Base-by-base conservation (phyloP, 1,140 invertebrate genomes). In the Aphidius gifuensis region DNA sequence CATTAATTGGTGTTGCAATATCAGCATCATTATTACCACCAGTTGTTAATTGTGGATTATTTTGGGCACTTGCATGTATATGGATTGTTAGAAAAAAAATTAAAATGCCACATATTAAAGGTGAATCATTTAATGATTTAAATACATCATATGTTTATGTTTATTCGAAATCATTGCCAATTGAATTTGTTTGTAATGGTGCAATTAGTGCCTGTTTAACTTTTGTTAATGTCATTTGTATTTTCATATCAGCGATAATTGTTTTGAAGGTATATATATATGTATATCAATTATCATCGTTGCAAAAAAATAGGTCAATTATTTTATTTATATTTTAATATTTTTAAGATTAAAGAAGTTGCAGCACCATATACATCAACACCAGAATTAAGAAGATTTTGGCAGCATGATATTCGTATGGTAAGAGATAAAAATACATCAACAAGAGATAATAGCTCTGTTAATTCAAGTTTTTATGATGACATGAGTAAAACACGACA, bases 1-100 rank as follows among this genome's bases (percentile, higher is more conserved):
- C 92, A 3, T 73, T 94, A 46, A 93, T 95, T 64, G 92, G 92
- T 67, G 92, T 95, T 45, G 92, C 92, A 5, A 94, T 94, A 72
- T 93, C 92, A 4, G 92, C 92, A 3, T 94, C 92, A 2, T 79
- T 94, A 43, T 72, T 95, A 55, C 92, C 92, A n/a, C 92, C 92
- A 9, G 89, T 91, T 64, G 91, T 94, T 6, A 94, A 94, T 77
- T 90, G 89, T 71, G 91, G 91, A 62, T 79, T 92, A 62, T 83
- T 87, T 65, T 90, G 90, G 90, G 89, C 90, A 5, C 82, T 89
- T 66, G 85, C 88, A 6, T 86, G 90, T 68, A 87, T 90, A 68
- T 88, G 86, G 85, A 73, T 88, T 11, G 81, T 88, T 66, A 86
- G 89, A 71, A 83, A 83, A 7, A 86, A 83, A 16, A 81, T 83